Evolutionary conservation across 2,113 vertebrate species (phyloP).

Genomic region (Eolophus roseicapilla): DNA sequence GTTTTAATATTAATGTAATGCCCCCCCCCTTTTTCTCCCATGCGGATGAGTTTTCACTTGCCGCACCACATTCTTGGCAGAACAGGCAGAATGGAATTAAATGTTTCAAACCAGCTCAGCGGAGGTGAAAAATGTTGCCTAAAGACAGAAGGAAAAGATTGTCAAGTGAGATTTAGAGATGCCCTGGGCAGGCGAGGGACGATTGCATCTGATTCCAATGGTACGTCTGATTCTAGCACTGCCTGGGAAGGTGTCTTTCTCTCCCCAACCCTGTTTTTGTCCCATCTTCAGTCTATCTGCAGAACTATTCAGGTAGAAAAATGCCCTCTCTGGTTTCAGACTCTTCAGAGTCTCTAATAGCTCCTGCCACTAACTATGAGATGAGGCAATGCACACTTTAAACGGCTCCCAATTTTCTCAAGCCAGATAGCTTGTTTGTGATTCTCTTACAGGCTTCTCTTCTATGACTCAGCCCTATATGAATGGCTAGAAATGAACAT

Average conservation of each 20-base stretch:
- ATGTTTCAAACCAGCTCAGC: conserved; percentile 31
- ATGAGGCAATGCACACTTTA: not conserved
- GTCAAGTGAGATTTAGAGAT: conserved; percentile 51
- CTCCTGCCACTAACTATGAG: not conserved
- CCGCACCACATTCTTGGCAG: not conserved
- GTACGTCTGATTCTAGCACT: not conserved
- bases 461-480: conserved; percentile 46
- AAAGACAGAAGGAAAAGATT: conserved; percentile 59
- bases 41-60: conserved; percentile 51
- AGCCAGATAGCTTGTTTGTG: conserved; percentile 21
- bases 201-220: not conserved
- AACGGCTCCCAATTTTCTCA: conserved; percentile 26
- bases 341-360: not conserved
- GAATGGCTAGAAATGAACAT: conserved; percentile 34
- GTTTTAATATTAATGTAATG: not conserved
- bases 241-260: not conserved
- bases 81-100: conserved; percentile 41
- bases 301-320: conserved; percentile 9
- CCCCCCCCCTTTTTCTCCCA: not conserved
- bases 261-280: not conserved
- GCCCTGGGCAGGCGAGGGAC: conserved; percentile 22
- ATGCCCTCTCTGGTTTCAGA: not conserved
- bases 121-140: conserved; percentile 61
- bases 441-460: not conserved
- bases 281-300: not conserved